phyloP scores from a whole-genome alignment of 1,140 invertebrate species.

The Microvelia longipes region DNA sequence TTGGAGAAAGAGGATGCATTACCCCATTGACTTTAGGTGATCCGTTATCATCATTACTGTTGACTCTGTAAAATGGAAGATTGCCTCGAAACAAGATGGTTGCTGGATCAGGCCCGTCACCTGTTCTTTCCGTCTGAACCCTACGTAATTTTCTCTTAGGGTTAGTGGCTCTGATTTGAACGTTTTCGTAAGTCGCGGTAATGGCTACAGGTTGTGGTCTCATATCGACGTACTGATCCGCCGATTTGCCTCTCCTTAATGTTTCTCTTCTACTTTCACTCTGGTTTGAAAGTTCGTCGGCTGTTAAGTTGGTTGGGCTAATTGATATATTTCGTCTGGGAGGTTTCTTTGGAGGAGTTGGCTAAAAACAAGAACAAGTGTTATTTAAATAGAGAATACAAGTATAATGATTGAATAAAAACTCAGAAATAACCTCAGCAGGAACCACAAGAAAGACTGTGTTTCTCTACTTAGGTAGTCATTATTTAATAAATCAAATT shows the following conservation, averaged over 20 bases:
- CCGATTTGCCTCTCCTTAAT: slow-evolving; percentile 49
- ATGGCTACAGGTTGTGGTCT: slow-evolving; percentile 51
- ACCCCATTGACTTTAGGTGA: slow-evolving; percentile 8
- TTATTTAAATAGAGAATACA: not conserved
- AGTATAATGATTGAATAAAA: not conserved
- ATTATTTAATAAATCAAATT: not conserved
- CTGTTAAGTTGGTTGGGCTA: slow-evolving; percentile 53
- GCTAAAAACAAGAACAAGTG: slow-evolving; percentile 34
- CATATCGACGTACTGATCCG: slow-evolving; percentile 62
- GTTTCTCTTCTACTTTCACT: slow-evolving; percentile 44
- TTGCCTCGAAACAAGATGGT: slow-evolving; percentile 30
- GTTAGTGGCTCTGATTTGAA: slow-evolving; percentile 52
- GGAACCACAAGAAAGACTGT: not conserved
- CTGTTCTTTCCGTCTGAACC: slow-evolving; percentile 30
- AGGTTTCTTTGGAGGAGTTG: slow-evolving; percentile 73
- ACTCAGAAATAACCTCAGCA: not conserved
- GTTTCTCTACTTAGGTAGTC: not conserved
- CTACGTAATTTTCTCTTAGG: slow-evolving; percentile 50
- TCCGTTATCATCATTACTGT: slow-evolving; percentile 31
- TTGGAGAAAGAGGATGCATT: slow-evolving; percentile 49
- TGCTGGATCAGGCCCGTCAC: slow-evolving; percentile 43
- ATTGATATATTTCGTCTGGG: slow-evolving; percentile 68
- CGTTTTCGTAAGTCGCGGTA: slow-evolving; percentile 53
- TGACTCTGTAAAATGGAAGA: slow-evolving; percentile 30
- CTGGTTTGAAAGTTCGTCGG: slow-evolving; percentile 34